phyloP scores from a whole-genome alignment of 2,113 vertebrate genomes.

The Azemiops feae region DNA sequence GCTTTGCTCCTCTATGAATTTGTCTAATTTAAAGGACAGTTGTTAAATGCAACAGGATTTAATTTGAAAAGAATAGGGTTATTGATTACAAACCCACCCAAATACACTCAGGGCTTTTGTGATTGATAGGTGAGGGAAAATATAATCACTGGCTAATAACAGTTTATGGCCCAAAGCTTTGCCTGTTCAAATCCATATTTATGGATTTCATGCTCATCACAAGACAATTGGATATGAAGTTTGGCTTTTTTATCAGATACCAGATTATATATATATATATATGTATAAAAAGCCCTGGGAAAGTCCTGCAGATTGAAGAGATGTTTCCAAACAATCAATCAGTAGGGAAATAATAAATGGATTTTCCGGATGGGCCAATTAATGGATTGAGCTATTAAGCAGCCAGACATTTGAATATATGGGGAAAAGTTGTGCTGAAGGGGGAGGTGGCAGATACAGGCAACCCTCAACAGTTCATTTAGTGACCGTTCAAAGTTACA shows the following conservation, averaged over 20 bases:
- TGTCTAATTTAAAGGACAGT: background rate
- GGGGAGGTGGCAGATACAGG: background rate
- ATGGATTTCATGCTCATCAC: background rate
- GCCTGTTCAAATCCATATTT: background rate
- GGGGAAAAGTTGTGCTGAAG: background rate
- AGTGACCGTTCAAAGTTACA: background rate
- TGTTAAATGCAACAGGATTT: background rate
- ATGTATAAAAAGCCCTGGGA: background rate
- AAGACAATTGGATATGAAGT: background rate
- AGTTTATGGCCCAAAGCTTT: background rate
- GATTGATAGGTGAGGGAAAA: background rate
- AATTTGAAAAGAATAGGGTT: background rate
- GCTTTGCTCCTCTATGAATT: background rate
- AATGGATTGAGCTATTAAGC: background rate
- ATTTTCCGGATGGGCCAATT: background rate
- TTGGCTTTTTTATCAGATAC: background rate
- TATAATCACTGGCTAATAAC: background rate
- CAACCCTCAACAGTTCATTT: background rate
- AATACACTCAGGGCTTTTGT: background rate
- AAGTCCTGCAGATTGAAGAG: background rate
- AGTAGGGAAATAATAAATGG: background rate
- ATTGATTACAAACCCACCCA: background rate
- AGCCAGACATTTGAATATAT: background rate
- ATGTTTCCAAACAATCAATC: background rate
- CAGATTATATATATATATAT: background rate